Percentiles rank a stretch among this genome's conserved stretches.
Evolutionary conservation across 2,113 vertebrate genomes (phyloP).

Genomic region (Egretta garzetta): DNA sequence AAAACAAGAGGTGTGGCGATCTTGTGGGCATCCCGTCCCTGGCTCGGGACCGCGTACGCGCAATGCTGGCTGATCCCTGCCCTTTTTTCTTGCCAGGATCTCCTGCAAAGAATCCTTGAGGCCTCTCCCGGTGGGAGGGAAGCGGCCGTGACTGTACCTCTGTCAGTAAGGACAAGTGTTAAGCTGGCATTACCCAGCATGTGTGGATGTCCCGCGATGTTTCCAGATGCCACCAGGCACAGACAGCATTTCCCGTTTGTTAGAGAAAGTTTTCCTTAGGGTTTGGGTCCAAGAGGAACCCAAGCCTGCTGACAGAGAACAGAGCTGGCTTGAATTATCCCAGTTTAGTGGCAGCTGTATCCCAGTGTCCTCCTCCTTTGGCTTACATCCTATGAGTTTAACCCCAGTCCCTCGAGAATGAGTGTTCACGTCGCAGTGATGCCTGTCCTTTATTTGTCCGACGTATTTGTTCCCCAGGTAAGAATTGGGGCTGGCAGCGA

Average conservation of each 20-base stretch:
- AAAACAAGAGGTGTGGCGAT: not conserved
- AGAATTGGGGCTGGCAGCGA: not conserved
- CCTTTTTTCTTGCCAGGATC: not conserved
- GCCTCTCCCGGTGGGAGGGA: not conserved
- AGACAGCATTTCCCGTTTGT: not conserved
- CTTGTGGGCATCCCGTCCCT: not conserved
- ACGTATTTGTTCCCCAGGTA: not conserved
- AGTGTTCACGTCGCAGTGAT: not conserved
- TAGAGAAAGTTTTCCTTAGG: not conserved
- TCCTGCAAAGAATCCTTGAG: not conserved
- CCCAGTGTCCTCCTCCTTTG: not conserved
- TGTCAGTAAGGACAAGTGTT: not conserved
- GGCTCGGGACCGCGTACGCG: fast-evolving
- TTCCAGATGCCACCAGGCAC: not conserved
- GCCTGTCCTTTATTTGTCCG: fast-evolving
- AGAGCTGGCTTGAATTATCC: not conserved
- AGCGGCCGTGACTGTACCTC: not conserved
- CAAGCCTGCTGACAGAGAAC: not conserved
- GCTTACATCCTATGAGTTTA: not conserved
- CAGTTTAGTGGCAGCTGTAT: not conserved
- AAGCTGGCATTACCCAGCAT: not conserved
- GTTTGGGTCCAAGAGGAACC: not conserved
- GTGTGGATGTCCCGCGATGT: not conserved
- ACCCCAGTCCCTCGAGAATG: not conserved
- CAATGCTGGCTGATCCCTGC: not conserved